phyloP scores from a whole-genome alignment of 2,888 invertebrate genomes.

The Drosophila dives region DNA sequence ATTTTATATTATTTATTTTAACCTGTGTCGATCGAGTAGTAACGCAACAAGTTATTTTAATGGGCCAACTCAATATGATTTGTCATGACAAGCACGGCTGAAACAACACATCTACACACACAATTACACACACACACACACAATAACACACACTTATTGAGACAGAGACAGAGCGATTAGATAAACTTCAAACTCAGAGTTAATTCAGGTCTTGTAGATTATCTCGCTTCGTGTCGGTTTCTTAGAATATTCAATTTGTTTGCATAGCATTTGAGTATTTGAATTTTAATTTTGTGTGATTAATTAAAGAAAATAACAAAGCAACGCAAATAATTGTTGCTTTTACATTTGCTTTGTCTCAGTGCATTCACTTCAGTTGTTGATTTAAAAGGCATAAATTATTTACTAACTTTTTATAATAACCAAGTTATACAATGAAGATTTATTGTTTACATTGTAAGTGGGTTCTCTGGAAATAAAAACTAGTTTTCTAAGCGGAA shows the following conservation, averaged over 20 bases:
- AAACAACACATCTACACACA: conserved; percentile 19
- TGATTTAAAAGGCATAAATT: neutral
- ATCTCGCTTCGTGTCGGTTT: neutral
- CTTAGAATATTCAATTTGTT: neutral
- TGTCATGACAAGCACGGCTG: conserved; percentile 44
- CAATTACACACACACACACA: conserved; percentile 7
- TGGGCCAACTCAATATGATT: conserved; percentile 21
- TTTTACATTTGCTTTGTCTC: neutral
- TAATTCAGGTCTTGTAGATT: conserved; percentile 9
- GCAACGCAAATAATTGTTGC: neutral
- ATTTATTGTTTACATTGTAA: neutral
- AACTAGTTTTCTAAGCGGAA: neutral
- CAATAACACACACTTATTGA: neutral
- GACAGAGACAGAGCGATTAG: conserved; percentile 11
- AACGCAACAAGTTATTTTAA: conserved; percentile 29
- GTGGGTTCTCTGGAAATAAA: neutral
- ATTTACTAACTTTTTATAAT: neutral
- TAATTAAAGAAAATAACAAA: neutral
- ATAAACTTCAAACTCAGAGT: conserved; percentile 10
- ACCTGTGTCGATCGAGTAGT: conserved; percentile 28
- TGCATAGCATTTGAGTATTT: neutral
- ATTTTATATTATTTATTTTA: neutral
- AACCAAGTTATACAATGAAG: neutral
- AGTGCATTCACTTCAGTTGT: neutral
- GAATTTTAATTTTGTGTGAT: neutral